Evolutionary conservation across 2,113 vertebrate species (phyloP).

Genomic region (Tichodroma muraria): DNA sequence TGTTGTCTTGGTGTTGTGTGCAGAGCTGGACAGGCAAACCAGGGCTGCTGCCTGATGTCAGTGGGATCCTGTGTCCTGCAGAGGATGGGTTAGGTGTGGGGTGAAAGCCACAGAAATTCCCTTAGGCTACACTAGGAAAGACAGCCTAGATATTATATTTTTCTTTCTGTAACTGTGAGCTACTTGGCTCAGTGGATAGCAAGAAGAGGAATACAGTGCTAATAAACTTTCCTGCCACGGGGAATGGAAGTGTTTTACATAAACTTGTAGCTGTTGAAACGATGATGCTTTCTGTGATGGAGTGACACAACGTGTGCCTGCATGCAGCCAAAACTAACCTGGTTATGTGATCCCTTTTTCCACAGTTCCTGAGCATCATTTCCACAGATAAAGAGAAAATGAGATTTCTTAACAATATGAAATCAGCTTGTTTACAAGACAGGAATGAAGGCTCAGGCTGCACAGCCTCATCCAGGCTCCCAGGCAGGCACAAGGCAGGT

Average conservation of each 20-base stretch:
- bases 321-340: not conserved
- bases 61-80: fast-evolving
- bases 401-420: not conserved
- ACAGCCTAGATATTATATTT: not conserved
- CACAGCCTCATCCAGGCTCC: not conserved
- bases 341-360: not conserved
- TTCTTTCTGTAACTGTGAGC: not conserved
- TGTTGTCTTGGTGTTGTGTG: too few relatives aligned
- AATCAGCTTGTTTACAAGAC: not conserved
- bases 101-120: not conserved
- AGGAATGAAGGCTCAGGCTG: not conserved
- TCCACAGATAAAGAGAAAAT: not conserved
- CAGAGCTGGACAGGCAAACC: not conserved
- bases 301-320: not conserved
- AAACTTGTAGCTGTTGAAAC: not conserved
- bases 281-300: not conserved
- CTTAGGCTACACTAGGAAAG: not conserved
- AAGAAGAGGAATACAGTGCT: not conserved
- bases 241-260: not conserved
- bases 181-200: not conserved
- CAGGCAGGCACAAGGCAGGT: not conserved
- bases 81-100: too few relatives aligned
- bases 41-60: not conserved
- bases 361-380: not conserved
- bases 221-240: not conserved